Conservation (phyloP, 37 sponge, comb jelly and placozoan genomes). For the Trichoplax adhaerens region DNA sequence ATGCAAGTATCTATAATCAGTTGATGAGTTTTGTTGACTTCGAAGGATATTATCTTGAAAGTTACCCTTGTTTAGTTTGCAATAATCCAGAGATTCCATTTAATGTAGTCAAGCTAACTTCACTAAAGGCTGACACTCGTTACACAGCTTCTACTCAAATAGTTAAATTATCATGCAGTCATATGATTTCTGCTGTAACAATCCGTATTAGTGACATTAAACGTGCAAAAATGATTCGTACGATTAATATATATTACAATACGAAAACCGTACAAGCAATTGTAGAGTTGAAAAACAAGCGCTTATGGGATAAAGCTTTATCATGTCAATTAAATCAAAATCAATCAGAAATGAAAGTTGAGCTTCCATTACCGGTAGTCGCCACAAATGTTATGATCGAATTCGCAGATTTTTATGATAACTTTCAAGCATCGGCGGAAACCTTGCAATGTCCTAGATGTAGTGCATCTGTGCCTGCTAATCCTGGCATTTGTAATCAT, state of each 20-base stretch:
- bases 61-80: slow-evolving; percentile 84
- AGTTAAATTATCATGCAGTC: slow-evolving; percentile 51
- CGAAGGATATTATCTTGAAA: slow-evolving; percentile 86
- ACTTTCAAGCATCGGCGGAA: slow-evolving; percentile 64
- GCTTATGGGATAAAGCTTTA: slow-evolving; percentile 55
- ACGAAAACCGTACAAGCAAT: slow-evolving; percentile 63
- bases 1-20: slow-evolving; percentile 61
- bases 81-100: slow-evolving; percentile 80
- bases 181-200: slow-evolving; percentile 40
- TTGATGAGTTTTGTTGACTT: slow-evolving; percentile 60
- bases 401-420: slow-evolving; percentile 81
- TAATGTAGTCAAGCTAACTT: slow-evolving; percentile 40
- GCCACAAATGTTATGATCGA: slow-evolving; percentile 73
- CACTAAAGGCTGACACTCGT: slow-evolving; percentile 51
- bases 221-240: slow-evolving; percentile 77
- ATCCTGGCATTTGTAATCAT: slow-evolving; percentile 77
- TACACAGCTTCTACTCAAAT: slow-evolving; percentile 70
- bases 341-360: slow-evolving; percentile 81
- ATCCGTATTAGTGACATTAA: slow-evolving; percentile 59
- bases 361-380: slow-evolving; percentile 71
- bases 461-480: slow-evolving; percentile 70
- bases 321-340: slow-evolving; percentile 32
- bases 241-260: slow-evolving; percentile 73
- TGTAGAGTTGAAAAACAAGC: slow-evolving; percentile 86
- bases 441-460: slow-evolving; percentile 85